Evolutionary conservation across 2,797 vertebrate species (phyloP), one percentile per base, ranked within the genome.

Genomic region (Galago senegalensis): DNA sequence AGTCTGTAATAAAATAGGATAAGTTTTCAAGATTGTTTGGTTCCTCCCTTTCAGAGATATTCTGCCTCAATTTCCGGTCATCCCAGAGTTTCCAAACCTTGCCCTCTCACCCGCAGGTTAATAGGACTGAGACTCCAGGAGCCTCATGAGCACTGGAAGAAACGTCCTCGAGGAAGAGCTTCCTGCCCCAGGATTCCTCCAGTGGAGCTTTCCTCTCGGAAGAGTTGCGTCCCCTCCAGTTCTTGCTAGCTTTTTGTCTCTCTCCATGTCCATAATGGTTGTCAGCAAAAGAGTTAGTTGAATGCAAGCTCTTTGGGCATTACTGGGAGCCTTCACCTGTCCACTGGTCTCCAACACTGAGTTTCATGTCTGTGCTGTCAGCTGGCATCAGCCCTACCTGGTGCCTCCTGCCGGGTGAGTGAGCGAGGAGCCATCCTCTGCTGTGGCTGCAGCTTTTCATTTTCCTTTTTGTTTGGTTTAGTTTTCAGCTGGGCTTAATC

Each of bases 401-500:
- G 23, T 53, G 34, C 76, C 25, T 81, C 34, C 8, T 16, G 43
- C 17, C 76, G 53, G 12, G 70, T 1, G 13, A 37, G 17, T 77
- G 53, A 93, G 27, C 27, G 31, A 53, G 34, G 21, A 60, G 31
- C 18, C 56, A 69, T 23, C 23, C n/a, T 70, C 40, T 85, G 16
- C 12, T 60, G 23, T 80, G 23, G 53, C 17, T 17, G 40, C 0
- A 65, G 67, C 46, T 86, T 88, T 34, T 67, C 31, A 67, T 9
- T 37, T 58, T 69, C 92, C 10, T 63, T 27, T 67, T 25, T 25
- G 9, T 61, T 61, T 34, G 16, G 31, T n/a, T n/a, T 17, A 31
- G 17, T 87, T 86, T 85, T 63, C 92, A 96, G 87, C 93, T 94
- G 95, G 87, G 83, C 97, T 98, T 97, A 97, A 98, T 97, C 79